These are phyloP conservation scores for Tetranychus piercei DNA, from an alignment of 2,888 invertebrate species.

Conservation along the genomic window DNA sequence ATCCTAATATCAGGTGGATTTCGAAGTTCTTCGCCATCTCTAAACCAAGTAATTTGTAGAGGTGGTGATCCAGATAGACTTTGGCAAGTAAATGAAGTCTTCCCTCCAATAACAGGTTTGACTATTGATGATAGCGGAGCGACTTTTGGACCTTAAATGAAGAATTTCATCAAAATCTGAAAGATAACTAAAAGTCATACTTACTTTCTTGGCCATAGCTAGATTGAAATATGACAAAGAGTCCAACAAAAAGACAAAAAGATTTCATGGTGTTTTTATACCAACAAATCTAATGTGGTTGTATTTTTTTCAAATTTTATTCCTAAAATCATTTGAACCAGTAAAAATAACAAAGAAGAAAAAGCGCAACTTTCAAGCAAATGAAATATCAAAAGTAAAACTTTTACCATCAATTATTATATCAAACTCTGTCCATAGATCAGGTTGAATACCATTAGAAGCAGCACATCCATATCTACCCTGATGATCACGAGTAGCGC, in stretches of 20 bases:
- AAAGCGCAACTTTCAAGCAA: neutral
- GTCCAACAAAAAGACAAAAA: neutral
- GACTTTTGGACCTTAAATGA: neutral
- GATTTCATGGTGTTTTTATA: neutral
- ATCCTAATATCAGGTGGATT: constrained; percentile 12
- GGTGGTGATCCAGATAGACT: neutral
- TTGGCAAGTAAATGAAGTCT: neutral
- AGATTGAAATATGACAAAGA: neutral
- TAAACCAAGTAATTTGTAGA: neutral
- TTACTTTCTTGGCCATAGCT: neutral
- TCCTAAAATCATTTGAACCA: neutral
- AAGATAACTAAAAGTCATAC: neutral
- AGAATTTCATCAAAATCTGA: neutral
- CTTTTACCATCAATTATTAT: neutral
- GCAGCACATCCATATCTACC: neutral
- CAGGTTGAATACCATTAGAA: neutral
- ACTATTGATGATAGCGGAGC: neutral
- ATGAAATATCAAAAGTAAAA: neutral
- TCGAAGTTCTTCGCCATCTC: neutral
- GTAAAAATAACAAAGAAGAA: neutral
- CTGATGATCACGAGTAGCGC: neutral
- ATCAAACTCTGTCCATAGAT: neutral
- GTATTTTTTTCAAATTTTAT: no score
- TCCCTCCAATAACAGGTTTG: neutral
- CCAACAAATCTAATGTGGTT: neutral